Conservation (phyloP, 2,113 vertebrate genomes). For the Candoia aspera region DNA sequence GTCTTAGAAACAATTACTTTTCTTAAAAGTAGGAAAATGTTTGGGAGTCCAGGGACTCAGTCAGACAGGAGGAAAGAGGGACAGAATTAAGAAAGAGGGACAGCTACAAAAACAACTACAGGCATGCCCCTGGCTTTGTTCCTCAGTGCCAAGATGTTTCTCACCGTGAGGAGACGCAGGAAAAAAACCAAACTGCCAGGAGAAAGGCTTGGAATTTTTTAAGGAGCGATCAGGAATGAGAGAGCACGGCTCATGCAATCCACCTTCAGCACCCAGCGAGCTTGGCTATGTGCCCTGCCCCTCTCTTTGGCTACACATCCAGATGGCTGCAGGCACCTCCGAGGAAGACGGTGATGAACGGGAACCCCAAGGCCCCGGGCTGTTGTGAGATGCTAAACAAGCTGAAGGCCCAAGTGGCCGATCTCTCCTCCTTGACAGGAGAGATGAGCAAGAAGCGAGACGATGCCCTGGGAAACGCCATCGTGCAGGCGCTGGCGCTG, state of each 20-base stretch:
- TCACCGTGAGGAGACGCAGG: too few species aligned
- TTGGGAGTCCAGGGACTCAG: too few species aligned
- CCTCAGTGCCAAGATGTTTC: too few species aligned
- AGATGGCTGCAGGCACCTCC: constrained; percentile 78
- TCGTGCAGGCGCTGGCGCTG: constrained; percentile 91
- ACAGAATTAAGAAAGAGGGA: background rate
- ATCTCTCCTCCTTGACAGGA: constrained; percentile 85
- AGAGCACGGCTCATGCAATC: constrained; percentile 66
- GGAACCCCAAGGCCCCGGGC: constrained; percentile 49
- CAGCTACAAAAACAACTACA: too few species aligned
- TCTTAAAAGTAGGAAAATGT: too few species aligned
- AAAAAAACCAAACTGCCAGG: background rate
- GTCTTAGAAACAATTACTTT: too few species aligned
- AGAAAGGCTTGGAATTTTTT: constrained; percentile 39
- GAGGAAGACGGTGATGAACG: constrained; percentile 48
- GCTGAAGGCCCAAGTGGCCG: constrained; percentile 89
- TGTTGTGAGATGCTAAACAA: constrained; percentile 90
- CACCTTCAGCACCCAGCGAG: constrained; percentile 47
- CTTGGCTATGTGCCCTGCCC: constrained; percentile 66
- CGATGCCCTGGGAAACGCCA: constrained; percentile 80
- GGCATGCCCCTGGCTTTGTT: too few species aligned
- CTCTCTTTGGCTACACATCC: constrained; percentile 56
- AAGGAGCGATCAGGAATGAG: background rate
- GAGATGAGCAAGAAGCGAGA: constrained; percentile 90
- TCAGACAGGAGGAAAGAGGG: too few species aligned